A percentile compares a stretch with the other conserved stretches of the same genome.
These are phyloP conservation scores for Pollenia griseotomentosa DNA, from an alignment of 2,888 invertebrate genomes.

Conservation along the genomic window DNA sequence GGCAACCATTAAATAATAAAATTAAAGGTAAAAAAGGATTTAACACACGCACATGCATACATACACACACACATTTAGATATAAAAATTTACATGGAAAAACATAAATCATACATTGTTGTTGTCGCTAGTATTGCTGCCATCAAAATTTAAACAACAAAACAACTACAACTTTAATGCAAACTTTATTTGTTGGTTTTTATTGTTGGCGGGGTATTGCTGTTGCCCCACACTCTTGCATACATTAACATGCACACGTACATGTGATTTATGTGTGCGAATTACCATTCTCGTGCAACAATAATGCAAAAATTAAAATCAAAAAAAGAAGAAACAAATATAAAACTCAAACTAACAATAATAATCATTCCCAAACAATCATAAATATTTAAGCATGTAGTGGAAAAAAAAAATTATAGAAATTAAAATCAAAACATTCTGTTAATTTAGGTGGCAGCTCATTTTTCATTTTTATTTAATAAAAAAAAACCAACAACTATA, in stretches of 20 bases:
- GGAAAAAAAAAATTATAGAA: constrained; percentile 30
- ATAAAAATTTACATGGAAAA: constrained; percentile 49
- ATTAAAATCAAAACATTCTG: constrained; percentile 61
- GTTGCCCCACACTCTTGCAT: not conserved
- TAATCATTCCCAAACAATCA: constrained; percentile 41
- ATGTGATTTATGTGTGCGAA: not conserved
- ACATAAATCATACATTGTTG: constrained; percentile 66
- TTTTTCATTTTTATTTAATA: constrained; percentile 13
- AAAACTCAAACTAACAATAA: constrained; percentile 29
- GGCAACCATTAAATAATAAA: constrained; percentile 71
- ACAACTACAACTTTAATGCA: constrained; percentile 56
- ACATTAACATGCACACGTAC: not conserved
- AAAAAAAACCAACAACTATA: not conserved
- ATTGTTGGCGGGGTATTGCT: constrained; percentile 46
- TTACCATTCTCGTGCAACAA: constrained; percentile 55
- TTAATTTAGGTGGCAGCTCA: constrained; percentile 47
- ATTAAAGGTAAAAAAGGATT: constrained; percentile 59
- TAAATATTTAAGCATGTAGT: constrained; percentile 7
- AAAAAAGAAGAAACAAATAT: not conserved
- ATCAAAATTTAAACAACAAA: constrained; percentile 11
- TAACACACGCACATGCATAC: constrained; percentile 1
- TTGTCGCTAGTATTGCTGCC: constrained; percentile 17
- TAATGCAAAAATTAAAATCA: constrained; percentile 52
- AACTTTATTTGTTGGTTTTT: constrained; percentile 58
- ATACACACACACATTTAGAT: constrained; percentile 4